Evolutionary conservation across 2,888 invertebrate species (phyloP), one percentile per base, ranked within the genome.

Genomic region (Drosophila kokeensis): DNA sequence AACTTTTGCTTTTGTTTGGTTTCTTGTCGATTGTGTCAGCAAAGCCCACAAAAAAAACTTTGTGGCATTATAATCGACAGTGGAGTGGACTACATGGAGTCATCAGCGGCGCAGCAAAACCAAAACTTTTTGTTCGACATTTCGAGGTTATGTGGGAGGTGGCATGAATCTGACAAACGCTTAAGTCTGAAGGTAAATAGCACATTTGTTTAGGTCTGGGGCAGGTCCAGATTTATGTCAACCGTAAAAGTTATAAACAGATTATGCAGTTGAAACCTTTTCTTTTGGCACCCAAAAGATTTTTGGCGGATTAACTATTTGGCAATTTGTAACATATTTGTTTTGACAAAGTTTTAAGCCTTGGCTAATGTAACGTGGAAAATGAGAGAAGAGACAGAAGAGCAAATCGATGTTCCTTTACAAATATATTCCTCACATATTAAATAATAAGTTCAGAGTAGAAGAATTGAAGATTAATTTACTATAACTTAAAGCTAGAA

Each of bases 1-100:
- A 79, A 79, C 63, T 79, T 75, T 67, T 50, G 48, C 57, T 50
- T 69, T 66, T 76, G 67, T 65, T 79, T 69, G 66, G 57, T 48
- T 60, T 53, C 18, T 5, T 55, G 30, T 36, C 52, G 64, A 69
- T 69, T 69, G 52, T 77, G 65, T 70, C 69, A 45, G 60, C 42
- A 15, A 18, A 29, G 34, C 21, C 36, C 36, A 50, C 42, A 55
- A 27, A 58, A 65, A 32, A 72, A 63, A 68, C 58, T 61, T 53
- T 58, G 58, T 36, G 53, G 49, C 45, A 59, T 69, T 57, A 57
- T 45, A 61, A 34, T 36, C 36, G 36, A 45, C 29, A 54, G 29
- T 13, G 40, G n/a, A 48, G 61, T 49, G 58, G 58, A 57, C 75
- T 15, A 36, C 13, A 38, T 49, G 40, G 49, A 50, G 66, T 40